Conservation (phyloP, 2,113 vertebrate species). For the Cranoglanis bouderius region DNA sequence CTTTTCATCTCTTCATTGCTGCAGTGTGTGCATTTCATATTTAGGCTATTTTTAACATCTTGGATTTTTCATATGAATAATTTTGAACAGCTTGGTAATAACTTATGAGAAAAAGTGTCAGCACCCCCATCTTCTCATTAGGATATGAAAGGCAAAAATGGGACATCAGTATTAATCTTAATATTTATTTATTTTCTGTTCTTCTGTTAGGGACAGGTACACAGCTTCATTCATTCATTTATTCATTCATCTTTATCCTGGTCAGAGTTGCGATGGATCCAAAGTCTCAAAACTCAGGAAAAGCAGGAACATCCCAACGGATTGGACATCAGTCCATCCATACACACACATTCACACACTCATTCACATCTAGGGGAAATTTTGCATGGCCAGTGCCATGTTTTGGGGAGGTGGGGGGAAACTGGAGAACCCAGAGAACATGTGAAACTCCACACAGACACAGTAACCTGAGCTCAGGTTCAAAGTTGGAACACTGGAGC, state of each 20-base stretch:
- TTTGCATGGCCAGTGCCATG: not conserved
- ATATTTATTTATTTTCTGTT: not conserved
- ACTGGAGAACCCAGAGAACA: not conserved
- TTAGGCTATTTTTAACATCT: not conserved
- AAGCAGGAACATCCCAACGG: not conserved
- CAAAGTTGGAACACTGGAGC: not conserved
- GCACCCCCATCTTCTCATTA: not conserved
- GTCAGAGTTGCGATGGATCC: not conserved
- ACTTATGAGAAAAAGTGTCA: not conserved
- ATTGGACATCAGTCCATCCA: not conserved
- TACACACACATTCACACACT: not conserved
- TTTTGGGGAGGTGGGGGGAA: not conserved
- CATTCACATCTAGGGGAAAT: not conserved
- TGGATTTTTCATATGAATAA: not conserved
- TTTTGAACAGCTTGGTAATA: not conserved
- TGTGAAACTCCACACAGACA: not conserved
- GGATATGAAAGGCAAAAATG: not conserved
- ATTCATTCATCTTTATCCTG: not conserved
- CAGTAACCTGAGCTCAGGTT: not conserved
- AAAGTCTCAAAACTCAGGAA: no score
- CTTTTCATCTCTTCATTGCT: not conserved
- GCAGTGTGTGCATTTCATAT: not conserved
- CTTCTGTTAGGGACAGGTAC: not conserved
- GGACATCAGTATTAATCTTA: not conserved
- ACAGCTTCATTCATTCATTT: not conserved